phyloP scores from a whole-genome alignment of 2,888 invertebrate genomes.

The Drosophila sordidapex region DNA sequence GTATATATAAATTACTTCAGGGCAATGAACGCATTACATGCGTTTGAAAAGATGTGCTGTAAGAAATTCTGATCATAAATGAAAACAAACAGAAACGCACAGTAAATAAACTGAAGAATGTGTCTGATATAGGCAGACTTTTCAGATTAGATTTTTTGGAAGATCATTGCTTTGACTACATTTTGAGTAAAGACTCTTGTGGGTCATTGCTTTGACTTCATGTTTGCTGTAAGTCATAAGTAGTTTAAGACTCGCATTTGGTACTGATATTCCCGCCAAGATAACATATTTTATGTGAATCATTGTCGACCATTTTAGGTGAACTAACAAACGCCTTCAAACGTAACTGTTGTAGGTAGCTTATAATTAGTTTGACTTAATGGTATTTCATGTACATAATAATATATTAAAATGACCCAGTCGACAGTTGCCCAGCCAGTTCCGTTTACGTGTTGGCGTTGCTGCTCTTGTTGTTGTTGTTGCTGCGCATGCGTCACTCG shows the following conservation, averaged over 20 bases:
- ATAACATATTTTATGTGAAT: slow-evolving; percentile 5
- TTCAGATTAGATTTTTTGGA: not conserved
- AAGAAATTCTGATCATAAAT: not conserved
- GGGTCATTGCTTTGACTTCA: not conserved
- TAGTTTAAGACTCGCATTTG: not conserved
- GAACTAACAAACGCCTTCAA: slow-evolving; percentile 10
- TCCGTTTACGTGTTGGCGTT: slow-evolving; percentile 52
- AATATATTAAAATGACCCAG: slow-evolving; percentile 48
- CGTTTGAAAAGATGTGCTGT: not conserved
- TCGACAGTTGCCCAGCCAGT: slow-evolving; percentile 53
- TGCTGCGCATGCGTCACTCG: slow-evolving; percentile 59
- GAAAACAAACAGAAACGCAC: not conserved
- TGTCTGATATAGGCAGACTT: not conserved
- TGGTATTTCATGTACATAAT: slow-evolving; percentile 17
- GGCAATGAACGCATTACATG: not conserved
- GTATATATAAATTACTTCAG: not conserved
- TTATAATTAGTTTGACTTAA: slow-evolving; percentile 51
- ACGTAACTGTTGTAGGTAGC: slow-evolving; percentile 62
- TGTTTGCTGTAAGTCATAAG: not conserved
- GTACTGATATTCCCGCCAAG: not conserved
- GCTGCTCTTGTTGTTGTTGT: slow-evolving; percentile 30
- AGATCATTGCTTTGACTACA: not conserved
- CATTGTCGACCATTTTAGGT: slow-evolving; percentile 24
- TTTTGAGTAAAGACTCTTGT: not conserved
- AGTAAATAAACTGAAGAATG: not conserved